These are phyloP conservation scores for Telenomus remus DNA, from an alignment of 1,140 invertebrate species.

Conservation along the genomic window DNA sequence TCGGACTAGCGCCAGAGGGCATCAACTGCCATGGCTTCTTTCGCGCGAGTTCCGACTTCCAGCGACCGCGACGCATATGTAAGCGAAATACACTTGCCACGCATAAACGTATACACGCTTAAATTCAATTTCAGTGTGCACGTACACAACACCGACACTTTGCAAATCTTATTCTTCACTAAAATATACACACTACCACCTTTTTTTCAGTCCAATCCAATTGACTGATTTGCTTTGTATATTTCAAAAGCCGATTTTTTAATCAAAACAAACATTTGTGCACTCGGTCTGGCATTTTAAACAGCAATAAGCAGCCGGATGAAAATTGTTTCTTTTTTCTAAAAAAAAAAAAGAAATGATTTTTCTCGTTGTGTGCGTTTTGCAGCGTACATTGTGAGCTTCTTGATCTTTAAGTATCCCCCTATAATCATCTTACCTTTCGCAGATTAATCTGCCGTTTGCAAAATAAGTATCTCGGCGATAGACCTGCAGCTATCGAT, in stretches of 20 bases:
- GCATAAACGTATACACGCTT: slow-evolving; percentile 31
- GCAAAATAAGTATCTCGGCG: slow-evolving; percentile 28
- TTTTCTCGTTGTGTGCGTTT: no score
- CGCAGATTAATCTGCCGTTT: slow-evolving; percentile 28
- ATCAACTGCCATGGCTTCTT: slow-evolving; percentile 47
- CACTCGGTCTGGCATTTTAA: no score
- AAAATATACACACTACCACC: no score
- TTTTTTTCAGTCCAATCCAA: no score
- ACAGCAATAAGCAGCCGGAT: no score
- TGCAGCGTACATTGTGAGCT: slow-evolving; percentile 2
- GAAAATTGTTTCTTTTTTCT: no score
- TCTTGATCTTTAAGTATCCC: neutral
- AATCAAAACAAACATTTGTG: no score
- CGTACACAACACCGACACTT: no score
- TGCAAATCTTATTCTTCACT: no score
- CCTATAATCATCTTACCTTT: slow-evolving; percentile 9
- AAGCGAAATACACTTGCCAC: slow-evolving; percentile 40
- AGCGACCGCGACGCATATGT: slow-evolving; percentile 35
- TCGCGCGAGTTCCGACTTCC: slow-evolving; percentile 54
- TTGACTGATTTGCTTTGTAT: no score
- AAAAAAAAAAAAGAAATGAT: no score
- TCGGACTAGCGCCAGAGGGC: slow-evolving; percentile 74
- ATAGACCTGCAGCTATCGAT: slow-evolving; percentile 37
- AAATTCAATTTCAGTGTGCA: slow-evolving; percentile 25
- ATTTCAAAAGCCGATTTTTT: no score